Percentiles rank a stretch among this genome's conserved stretches.
These are phyloP conservation scores for Eretmochelys imbricata DNA, from an alignment of 2,113 vertebrate species.

Conservation along the genomic window DNA sequence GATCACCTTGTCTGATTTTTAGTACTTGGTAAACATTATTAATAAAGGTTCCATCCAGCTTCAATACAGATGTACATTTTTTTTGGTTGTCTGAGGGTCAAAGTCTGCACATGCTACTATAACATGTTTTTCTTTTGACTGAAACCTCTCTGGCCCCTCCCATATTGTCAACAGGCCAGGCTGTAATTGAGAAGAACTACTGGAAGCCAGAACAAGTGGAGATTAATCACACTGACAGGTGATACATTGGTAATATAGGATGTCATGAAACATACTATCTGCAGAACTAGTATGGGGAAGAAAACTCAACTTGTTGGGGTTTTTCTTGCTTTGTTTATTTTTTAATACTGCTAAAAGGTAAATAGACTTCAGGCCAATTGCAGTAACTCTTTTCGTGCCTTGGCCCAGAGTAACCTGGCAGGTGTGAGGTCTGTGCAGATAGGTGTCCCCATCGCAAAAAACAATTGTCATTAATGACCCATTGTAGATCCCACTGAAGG, in stretches of 20 bases:
- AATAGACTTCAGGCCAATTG: not conserved
- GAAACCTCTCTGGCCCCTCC: not conserved
- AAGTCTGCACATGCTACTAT: not conserved
- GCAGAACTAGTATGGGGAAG: not conserved
- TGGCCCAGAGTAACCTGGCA: not conserved
- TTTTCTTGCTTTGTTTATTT: not conserved
- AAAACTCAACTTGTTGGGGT: fast-evolving
- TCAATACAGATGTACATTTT: not conserved
- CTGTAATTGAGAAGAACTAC: not conserved
- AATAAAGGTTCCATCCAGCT: not conserved
- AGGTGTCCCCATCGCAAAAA: too few relatives aligned
- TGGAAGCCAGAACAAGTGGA: not conserved
- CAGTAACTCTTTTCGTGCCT: not conserved
- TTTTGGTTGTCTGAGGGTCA: not conserved
- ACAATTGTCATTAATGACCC: too few relatives aligned
- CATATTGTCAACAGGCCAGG: not conserved
- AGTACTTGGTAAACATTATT: not conserved
- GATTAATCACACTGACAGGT: not conserved
- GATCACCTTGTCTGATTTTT: not conserved
- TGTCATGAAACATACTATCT: not conserved
- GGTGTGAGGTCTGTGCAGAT: not conserved
- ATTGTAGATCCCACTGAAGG: too few relatives aligned
- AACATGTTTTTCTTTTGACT: fast-evolving
- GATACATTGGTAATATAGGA: not conserved
- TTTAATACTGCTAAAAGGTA: not conserved